Evolutionary conservation across 2,888 invertebrate genomes (phyloP).

Genomic region (Eupithecia subumbrata): DNA sequence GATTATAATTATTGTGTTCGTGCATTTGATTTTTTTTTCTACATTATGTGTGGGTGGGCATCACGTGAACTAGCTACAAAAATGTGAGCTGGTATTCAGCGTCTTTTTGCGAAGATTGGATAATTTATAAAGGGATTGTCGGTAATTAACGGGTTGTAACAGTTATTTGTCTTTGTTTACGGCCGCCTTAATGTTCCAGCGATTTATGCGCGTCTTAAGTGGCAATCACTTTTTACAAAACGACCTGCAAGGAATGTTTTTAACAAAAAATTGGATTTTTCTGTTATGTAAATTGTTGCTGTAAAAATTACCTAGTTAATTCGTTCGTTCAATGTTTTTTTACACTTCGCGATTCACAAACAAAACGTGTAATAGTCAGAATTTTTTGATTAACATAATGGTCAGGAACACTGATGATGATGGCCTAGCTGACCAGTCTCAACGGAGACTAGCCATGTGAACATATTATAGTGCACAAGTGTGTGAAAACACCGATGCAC

Average conservation of each 20-base stretch:
- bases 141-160: slow-evolving; percentile 33
- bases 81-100: slow-evolving; percentile 4
- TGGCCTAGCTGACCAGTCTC: too few species aligned
- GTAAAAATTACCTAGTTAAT: neutral
- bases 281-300: neutral
- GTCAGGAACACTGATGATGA: neutral
- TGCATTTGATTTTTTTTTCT: too few species aligned
- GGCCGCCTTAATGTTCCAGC: slow-evolving; percentile 22
- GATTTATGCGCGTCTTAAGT: slow-evolving; percentile 24
- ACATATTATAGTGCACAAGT: too few species aligned
- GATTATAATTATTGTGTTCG: too few species aligned
- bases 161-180: slow-evolving; percentile 35
- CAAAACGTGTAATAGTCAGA: too few species aligned
- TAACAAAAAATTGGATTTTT: neutral
- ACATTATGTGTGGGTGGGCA: too few species aligned
- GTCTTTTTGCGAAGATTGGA: slow-evolving; percentile 38
- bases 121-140: slow-evolving; percentile 37
- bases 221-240: slow-evolving; percentile 19
- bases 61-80: too few species aligned
- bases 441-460: too few species aligned
- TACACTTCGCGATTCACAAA: too few species aligned
- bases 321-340: neutral
- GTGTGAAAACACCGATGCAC: too few species aligned
- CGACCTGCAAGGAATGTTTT: slow-evolving; percentile 1
- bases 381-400: neutral